phyloP scores from a whole-genome alignment of 1,140 invertebrate genomes.

The Drosophila asahinai region DNA sequence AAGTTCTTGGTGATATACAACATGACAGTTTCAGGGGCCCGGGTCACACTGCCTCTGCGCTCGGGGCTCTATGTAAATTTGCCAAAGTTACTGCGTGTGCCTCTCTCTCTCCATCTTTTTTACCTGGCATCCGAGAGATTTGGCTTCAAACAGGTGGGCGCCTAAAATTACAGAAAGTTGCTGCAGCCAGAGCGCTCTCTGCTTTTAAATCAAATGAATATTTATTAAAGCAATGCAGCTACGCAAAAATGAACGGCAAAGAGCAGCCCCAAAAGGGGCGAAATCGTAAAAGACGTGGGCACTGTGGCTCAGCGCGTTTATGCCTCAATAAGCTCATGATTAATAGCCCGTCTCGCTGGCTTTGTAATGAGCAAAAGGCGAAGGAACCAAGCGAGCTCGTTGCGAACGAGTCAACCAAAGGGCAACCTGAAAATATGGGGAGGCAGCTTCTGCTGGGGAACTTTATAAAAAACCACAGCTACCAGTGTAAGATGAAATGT shows the following conservation, averaged over 20 bases:
- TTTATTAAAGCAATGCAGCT: constrained; percentile 67
- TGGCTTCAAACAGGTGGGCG: constrained; percentile 63
- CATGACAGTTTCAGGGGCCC: constrained; percentile 39
- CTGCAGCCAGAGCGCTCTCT: constrained; percentile 23
- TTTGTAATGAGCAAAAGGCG: constrained; percentile 77
- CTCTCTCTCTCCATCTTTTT: constrained; percentile 16
- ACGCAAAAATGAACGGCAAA: not conserved
- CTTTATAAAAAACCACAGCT: constrained; percentile 44
- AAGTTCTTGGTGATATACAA: constrained; percentile 27
- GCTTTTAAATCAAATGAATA: constrained; percentile 68
- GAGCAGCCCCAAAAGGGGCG: constrained; percentile 26
- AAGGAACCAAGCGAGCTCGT: constrained; percentile 26
- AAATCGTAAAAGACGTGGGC: constrained; percentile 59
- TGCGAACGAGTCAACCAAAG: constrained; percentile 37
- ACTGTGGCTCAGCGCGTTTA: constrained; percentile 73
- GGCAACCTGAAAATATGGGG: constrained; percentile 12
- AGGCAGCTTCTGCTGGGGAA: constrained; percentile 5
- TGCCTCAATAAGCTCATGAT: constrained; percentile 82
- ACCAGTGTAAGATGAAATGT: constrained; percentile 22
- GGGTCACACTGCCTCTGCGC: constrained; percentile 8
- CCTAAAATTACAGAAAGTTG: constrained; percentile 48
- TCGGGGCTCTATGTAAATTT: constrained; percentile 66
- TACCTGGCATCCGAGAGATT: constrained; percentile 28
- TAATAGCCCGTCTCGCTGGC: constrained; percentile 71
- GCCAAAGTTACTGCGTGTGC: constrained; percentile 37